Evolutionary conservation across 2,888 invertebrate genomes (phyloP), one percentile per base, ranked within the genome.

Genomic region (Endomychus coccineus): DNA sequence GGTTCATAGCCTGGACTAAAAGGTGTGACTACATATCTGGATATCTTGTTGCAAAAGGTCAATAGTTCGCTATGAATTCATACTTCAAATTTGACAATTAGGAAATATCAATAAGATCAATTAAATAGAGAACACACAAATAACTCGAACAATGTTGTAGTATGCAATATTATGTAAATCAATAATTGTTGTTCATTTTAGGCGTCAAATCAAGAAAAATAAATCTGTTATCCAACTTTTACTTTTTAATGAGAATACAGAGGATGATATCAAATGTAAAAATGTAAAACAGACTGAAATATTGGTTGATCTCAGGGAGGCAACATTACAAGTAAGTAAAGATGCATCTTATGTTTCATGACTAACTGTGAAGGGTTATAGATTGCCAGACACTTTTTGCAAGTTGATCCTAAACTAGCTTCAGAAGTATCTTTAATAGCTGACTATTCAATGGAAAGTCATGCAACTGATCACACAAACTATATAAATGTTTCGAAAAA

Each of bases 251-350:
- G 83, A 83, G 59, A 75, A 72, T 44, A 78, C 74, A 43, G 80
- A 81, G 56, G 89, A 91, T 50, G 87, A 88, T 63, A 72, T 85
- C 9, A 85, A 94, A 61, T 89, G 86, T 42, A 98, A 98, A 67
- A 98, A 98, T 71, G 90, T 98, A 33, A 82, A 88, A 44, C 97
- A 97, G 70, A 98, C 98, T 52, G 97, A 98, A 73, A 84, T 97
- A 56, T 71, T 98, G 47, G 95, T 98, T n/a, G 96, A 97, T 70
- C 73, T 98, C 34, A 76, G 96, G 49, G 96, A 98, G 70, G 89
- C 95, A 16, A 92, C 97, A 51, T 70, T 95, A 35, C 95, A 90
- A 69, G 80, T 88, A 43, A 33, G 17, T 32, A 2, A 16, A 6
- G 11, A 15, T 36, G 10, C 15, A 6, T 36, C 5, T 2, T 36